Percentiles rank a stretch among this genome's conserved stretches.
Conservation (phyloP, 1,140 invertebrate genomes). For the Thereuonema tuberculata region DNA sequence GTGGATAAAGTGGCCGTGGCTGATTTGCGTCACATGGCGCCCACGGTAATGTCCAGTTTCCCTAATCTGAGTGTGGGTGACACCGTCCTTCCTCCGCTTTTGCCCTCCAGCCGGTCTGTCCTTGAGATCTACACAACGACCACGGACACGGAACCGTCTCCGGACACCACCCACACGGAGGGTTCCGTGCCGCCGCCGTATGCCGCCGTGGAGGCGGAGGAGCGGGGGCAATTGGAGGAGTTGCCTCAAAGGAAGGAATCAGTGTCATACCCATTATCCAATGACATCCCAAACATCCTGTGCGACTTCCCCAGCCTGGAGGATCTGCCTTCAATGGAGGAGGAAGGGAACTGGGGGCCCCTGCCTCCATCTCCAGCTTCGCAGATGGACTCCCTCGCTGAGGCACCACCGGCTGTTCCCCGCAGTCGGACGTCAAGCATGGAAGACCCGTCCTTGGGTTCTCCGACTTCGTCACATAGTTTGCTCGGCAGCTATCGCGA, state of each 20-base stretch:
- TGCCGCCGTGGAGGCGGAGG: not conserved
- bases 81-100: not conserved
- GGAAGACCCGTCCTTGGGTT: not conserved
- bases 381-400: not conserved
- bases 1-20: slow-evolving; percentile 20
- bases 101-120: not conserved
- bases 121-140: not conserved
- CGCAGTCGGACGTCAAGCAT: not conserved
- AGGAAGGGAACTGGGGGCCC: not conserved
- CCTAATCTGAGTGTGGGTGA: not conserved
- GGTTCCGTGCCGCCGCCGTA: not conserved
- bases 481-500: not conserved
- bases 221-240: no score
- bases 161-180: not conserved
- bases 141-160: not conserved
- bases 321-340: not conserved
- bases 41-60: not conserved
- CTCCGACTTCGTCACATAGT: not conserved
- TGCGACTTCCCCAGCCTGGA: not conserved
- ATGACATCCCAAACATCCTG: not conserved
- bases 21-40: slow-evolving; percentile 13
- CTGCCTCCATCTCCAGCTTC: slow-evolving; percentile 1
- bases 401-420: not conserved
- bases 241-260: not conserved
- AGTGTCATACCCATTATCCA: not conserved